Evolutionary conservation across 2,113 vertebrate species (phyloP).

Genomic region (Probosciger aterrimus): DNA sequence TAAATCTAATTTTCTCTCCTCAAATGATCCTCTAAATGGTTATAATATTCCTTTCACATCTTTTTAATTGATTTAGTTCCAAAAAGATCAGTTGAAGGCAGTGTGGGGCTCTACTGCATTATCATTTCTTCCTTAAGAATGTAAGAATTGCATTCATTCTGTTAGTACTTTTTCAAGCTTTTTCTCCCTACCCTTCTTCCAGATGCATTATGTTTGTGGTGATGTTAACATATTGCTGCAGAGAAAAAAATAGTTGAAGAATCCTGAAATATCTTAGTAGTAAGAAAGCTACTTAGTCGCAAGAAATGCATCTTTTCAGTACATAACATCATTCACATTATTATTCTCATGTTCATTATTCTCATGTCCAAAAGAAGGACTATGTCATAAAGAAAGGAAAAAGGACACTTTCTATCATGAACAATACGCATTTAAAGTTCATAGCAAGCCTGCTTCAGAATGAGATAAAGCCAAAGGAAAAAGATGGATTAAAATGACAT

Average conservation of each 20-base stretch:
- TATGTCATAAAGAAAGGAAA: neutral
- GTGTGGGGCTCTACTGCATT: neutral
- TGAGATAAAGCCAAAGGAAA: neutral
- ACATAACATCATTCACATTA: neutral
- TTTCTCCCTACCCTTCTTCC: neutral
- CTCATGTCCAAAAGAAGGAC: neutral
- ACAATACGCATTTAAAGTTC: neutral
- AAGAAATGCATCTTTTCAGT: neutral
- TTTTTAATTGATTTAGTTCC: slow-evolving; percentile 50
- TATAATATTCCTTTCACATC: slow-evolving; percentile 49
- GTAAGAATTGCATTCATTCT: neutral
- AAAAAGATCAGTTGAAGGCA: slow-evolving; percentile 35
- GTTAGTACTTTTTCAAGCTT: neutral
- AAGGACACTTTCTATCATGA: neutral
- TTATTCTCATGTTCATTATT: slow-evolving; percentile 9
- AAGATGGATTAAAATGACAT: slow-evolving; percentile 4
- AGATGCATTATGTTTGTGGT: neutral
- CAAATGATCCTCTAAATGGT: slow-evolving; percentile 54
- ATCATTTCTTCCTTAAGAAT: neutral
- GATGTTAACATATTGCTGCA: neutral
- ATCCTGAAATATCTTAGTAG: neutral
- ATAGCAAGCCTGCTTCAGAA: neutral
- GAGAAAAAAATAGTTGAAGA: neutral
- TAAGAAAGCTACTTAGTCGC: neutral
- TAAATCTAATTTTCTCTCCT: slow-evolving; percentile 67